Evolutionary conservation across 2,888 invertebrate genomes (phyloP), one percentile per base, ranked within the genome.

Genomic region (Hydrotaea cyrtoneurina): DNA sequence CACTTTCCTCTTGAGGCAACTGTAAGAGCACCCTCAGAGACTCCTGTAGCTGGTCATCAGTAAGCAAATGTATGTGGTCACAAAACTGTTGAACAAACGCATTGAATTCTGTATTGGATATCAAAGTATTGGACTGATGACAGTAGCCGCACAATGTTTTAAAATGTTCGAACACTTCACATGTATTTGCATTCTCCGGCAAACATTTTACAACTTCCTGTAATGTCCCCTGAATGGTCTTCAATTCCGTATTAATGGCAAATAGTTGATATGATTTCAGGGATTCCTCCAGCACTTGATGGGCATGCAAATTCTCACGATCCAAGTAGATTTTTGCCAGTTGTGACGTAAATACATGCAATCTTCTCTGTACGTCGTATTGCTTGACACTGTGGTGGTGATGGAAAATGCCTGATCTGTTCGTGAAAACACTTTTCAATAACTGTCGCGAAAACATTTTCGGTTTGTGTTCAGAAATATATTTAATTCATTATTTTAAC

Each of bases 11-110:
- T 71, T 91, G 90, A 0, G 95, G 94, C 92, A 94, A 94, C 57
- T 93, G 89, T 1, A 89, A 88, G 10, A 96, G 86, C 71, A 93
- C 92, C 74, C 92, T 90, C 85, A 96, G 93, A 39, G 95, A 86
- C 17, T 90, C 90, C 64, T 93, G 89, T 31, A 96, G 87, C 89
- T 96, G 93, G 0, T 93, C 92, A 88, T 95, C 94, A 19, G 91
- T 93, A 3, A 95, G 93, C 81, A 93, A 89, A 86, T 93, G 92
- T 82, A 94, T 92, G 78, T 93, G 93, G 87, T 94, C 94, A 57
- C 93, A 93, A 17, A 89, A 91, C 73, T 89, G 80, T 57, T 89
- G 82, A 0, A 89, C 83, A 43, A 92, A 91, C 3, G 50, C 71
- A 0, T 82, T 86, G 39, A 91, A 92, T n/a, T 86, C 86, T 4